Base-by-base conservation (phyloP, 2,888 invertebrate species). In the Pammene fasciana region DNA sequence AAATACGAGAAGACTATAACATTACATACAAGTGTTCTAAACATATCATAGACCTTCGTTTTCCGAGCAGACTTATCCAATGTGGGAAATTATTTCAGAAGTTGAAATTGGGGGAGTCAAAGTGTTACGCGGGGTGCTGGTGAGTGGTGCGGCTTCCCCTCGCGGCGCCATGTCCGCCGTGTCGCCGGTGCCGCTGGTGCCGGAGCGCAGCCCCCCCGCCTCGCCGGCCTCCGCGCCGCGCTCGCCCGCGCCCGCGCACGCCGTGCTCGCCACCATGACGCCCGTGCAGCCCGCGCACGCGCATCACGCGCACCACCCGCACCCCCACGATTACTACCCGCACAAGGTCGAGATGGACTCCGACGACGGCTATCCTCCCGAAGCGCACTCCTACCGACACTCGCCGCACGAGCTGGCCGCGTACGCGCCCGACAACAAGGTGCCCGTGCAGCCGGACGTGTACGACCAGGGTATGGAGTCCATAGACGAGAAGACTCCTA, bases 191-290 rank as follows among this genome's bases (percentile, higher is more conserved):
- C 82, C 87, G 75, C 90, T 93, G 74, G 92, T 93, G 72, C 77
- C 76, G 75, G 72, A 62, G 77, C 72, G 80, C 76, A 85, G 81
- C 84, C 91, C 81, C 68, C 90, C 90, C 78, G 90, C 90, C 62
- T 94, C 94, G 65, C 93, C 94, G 71, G 88, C 89, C 50, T 86
- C 90, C 74, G 86, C 93, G 70, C 92, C 93, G 75, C 93, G 94
- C 76, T 94, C 94, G 55, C 94, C 95, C 88, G 94, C 96, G 94
- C 85, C 94, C 92, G 89, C 95, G 94, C 78, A 95, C 78, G 94
- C 96, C 73, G 95, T 97, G 89, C 93, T 97, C 76, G 96, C 97
- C 75, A 97, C 97, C 81, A 97, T 97, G 97, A 97, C 97, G 72
- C 97, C 97, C 68, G 97, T 97, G 75, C 91, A 90, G 78, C 97